Evolutionary conservation across 2,113 vertebrate species (phyloP).

Genomic region (Dromaius novaehollandiae): DNA sequence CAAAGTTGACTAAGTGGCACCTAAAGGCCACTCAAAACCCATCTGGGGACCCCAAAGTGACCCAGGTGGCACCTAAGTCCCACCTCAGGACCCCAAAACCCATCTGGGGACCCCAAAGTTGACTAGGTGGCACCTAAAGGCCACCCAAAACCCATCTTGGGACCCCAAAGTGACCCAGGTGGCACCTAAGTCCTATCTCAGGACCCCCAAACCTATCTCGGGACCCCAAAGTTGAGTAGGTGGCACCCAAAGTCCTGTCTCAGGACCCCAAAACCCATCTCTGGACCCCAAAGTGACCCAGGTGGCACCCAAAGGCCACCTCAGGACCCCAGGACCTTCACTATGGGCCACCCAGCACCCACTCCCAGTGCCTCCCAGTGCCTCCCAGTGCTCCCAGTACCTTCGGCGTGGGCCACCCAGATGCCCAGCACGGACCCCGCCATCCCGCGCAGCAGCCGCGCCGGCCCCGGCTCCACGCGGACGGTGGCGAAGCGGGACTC

Average conservation of each 20-base stretch:
- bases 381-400: constrained; percentile 59
- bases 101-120: too few species aligned
- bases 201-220: too few species aligned
- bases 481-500: constrained; percentile 90
- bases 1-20: background rate
- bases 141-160: too few species aligned
- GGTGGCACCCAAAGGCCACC: background rate
- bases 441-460: constrained; percentile 89
- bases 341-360: background rate
- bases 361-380: background rate
- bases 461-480: constrained; percentile 79
- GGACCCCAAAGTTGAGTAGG: too few species aligned
- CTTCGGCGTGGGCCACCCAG: constrained; percentile 93
- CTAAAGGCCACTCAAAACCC: too few species aligned
- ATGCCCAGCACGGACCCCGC: constrained; percentile 86
- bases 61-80: too few species aligned
- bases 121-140: too few species aligned
- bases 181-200: too few species aligned
- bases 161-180: background rate
- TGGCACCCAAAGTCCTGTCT: too few species aligned
- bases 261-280: background rate
- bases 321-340: background rate
- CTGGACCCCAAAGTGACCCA: background rate
- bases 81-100: background rate
- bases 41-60: too few species aligned